Conservation (phyloP, 2,113 vertebrate species). For the Dasyurus viverrinus region DNA sequence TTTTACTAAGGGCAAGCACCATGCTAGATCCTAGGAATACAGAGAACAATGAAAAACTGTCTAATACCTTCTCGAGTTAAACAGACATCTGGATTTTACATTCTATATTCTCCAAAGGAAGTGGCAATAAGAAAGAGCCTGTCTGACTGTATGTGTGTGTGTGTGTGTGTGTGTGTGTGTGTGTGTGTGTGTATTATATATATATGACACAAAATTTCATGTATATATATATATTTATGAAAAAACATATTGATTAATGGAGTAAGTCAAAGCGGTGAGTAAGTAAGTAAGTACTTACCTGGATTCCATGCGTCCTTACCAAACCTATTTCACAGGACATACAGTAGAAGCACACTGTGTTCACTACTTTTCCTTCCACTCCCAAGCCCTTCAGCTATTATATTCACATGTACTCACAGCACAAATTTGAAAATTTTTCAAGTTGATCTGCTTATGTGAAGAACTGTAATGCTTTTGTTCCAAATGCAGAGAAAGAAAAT, state of each 20-base stretch:
- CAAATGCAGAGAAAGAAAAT: background rate
- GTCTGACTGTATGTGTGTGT: no score
- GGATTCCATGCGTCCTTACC: background rate
- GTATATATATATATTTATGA: no score
- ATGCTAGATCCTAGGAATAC: background rate
- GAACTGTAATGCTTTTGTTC: background rate
- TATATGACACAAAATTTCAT: no score
- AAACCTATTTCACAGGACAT: constrained; percentile 4
- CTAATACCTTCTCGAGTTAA: background rate
- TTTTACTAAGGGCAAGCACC: background rate
- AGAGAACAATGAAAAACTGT: background rate
- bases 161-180: no score
- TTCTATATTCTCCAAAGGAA: background rate
- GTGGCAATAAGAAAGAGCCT: background rate
- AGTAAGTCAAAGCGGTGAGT: background rate
- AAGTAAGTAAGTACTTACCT: background rate
- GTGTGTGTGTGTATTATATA: no score
- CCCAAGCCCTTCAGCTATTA: background rate
- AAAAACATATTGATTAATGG: background rate
- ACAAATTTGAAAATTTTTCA: constrained; percentile 14
- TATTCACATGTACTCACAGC: background rate
- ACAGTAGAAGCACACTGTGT: background rate
- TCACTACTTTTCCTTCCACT: background rate
- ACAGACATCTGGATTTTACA: background rate
- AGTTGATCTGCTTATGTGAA: background rate